Conservation (phyloP, 1,140 invertebrate species). For the Heterodera carotae region DNA sequence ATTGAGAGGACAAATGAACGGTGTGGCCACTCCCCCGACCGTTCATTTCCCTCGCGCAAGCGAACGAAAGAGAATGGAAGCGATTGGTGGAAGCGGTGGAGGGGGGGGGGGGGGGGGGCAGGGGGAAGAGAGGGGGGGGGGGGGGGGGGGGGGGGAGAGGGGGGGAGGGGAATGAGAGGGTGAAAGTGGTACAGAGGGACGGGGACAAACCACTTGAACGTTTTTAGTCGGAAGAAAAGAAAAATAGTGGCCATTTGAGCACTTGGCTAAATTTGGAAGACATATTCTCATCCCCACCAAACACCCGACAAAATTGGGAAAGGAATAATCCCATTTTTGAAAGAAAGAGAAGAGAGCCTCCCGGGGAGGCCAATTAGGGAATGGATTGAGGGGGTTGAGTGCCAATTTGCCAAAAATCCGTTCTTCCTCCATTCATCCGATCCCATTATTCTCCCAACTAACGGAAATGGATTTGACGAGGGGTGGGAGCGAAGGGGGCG, state of each 20-base stretch:
- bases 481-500: too few species aligned
- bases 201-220: neutral
- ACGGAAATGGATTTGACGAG: conserved; percentile 3
- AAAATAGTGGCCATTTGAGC: conserved; percentile 11
- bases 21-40: neutral
- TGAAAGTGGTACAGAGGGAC: too few species aligned
- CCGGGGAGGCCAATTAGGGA: conserved; percentile 11
- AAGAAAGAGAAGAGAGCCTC: neutral
- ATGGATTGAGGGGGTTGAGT: neutral
- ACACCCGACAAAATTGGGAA: too few species aligned
- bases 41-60: neutral
- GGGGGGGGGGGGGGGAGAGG: neutral
- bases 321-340: conserved; percentile 16
- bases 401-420: conserved; percentile 17
- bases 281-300: neutral
- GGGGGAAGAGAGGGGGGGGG: neutral
- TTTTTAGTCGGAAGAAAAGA: neutral
- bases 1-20: neutral
- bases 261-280: neutral
- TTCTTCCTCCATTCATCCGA: neutral
- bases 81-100: neutral
- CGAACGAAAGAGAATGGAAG: neutral
- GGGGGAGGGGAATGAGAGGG: neutral
- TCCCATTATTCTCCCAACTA: neutral
- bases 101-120: neutral